phyloP scores from a whole-genome alignment of 2,888 invertebrate genomes.

The Troilus luridus region DNA sequence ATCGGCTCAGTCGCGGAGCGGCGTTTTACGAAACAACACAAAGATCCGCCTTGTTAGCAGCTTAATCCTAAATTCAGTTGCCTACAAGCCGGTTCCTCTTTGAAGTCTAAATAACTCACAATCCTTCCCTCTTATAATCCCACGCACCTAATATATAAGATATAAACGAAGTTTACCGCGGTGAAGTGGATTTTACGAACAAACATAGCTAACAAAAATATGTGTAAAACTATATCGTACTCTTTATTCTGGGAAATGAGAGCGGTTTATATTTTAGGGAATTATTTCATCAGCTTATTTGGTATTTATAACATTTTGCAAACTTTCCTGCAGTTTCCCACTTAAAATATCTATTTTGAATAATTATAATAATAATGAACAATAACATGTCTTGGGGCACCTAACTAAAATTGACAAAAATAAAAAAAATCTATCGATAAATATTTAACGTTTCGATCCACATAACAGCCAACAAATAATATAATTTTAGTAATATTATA shows the following conservation, averaged over 20 bases:
- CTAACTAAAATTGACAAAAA: too few relatives aligned
- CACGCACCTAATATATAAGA: background rate
- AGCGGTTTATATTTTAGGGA: background rate
- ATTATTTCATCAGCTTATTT: background rate
- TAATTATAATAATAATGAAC: too few relatives aligned
- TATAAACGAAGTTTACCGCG: background rate
- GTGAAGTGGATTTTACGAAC: background rate
- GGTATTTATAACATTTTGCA: background rate
- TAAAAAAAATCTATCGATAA: too few relatives aligned
- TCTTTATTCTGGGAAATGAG: background rate
- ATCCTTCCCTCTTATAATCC: background rate
- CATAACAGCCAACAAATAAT: too few relatives aligned
- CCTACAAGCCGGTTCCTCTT: background rate
- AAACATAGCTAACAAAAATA: background rate
- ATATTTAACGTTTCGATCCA: too few relatives aligned
- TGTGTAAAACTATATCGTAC: background rate
- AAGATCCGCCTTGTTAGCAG: background rate
- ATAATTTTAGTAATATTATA: too few relatives aligned
- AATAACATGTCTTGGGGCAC: too few relatives aligned
- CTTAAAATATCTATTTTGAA: too few relatives aligned
- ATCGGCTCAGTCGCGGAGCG: background rate
- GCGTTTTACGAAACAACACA: background rate
- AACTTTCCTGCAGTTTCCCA: too few relatives aligned
- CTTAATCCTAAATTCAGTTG: background rate
- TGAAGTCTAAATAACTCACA: constrained; percentile 10